Evolutionary conservation across 92 coral and sea anemone species (phyloP).

Genomic region (Isaurus tuberculatus): DNA sequence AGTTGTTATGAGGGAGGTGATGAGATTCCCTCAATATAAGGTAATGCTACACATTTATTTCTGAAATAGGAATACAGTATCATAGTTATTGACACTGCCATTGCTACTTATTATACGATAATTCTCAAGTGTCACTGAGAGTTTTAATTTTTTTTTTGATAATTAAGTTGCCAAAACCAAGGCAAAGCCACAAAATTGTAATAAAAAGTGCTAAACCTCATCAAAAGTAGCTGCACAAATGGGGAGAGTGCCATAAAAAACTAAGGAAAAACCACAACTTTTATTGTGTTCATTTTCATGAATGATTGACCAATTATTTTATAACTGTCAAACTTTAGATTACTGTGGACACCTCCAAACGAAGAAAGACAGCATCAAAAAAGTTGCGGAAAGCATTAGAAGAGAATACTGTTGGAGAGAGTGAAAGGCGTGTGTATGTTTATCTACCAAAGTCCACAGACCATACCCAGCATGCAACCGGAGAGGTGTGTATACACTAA

Average conservation of each 20-base stretch:
- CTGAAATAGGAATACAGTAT: too few species aligned
- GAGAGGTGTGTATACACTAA: conserved; percentile 32
- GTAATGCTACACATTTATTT: not conserved
- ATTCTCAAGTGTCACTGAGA: too few species aligned
- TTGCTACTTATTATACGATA: too few species aligned
- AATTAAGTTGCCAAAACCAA: too few species aligned
- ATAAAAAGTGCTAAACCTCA: too few species aligned
- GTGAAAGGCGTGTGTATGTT: conserved; percentile 39
- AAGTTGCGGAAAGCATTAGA: conserved; percentile 41
- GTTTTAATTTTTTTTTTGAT: too few species aligned
- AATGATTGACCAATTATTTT: not conserved
- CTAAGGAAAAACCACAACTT: too few species aligned
- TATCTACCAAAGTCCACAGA: conserved; percentile 31
- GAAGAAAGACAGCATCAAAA: conserved; percentile 40
- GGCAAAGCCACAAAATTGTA: too few species aligned
- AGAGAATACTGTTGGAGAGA: conserved; percentile 2
- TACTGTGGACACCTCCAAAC: conserved; percentile 40
- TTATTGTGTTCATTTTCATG: not conserved
- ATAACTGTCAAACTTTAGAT: conserved; percentile 23
- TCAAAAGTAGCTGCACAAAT: too few species aligned
- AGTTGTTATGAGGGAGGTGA: conserved; percentile 44
- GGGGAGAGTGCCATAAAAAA: too few species aligned
- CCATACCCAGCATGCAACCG: conserved; percentile 37
- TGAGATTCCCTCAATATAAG: conserved; percentile 36
- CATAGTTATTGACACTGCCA: too few species aligned